These are phyloP conservation scores for Molossus alvarezi DNA, from an alignment of 2,797 vertebrate genomes.

Conservation along the genomic window DNA sequence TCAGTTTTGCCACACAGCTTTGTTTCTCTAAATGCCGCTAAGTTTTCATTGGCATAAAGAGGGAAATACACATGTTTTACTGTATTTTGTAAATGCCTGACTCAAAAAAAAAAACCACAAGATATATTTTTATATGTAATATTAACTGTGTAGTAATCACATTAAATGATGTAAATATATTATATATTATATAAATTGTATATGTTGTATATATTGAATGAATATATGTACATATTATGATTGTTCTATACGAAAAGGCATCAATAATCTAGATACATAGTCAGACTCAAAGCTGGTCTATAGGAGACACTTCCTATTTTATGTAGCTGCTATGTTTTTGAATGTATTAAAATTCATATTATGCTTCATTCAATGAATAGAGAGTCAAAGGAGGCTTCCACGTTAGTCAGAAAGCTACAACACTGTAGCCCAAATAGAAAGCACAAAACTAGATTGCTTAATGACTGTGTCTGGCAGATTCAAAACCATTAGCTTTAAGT, in stretches of 20 bases:
- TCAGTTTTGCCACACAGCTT: slow-evolving; percentile 38
- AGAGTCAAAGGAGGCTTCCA: neutral
- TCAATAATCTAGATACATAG: neutral
- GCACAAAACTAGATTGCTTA: neutral
- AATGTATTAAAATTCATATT: neutral
- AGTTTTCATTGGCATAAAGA: slow-evolving; percentile 42
- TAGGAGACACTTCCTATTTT: neutral
- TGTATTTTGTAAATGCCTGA: neutral
- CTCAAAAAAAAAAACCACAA: slow-evolving; percentile 16
- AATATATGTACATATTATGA: neutral
- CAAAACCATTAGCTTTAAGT: neutral
- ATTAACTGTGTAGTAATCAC: neutral
- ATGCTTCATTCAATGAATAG: neutral
- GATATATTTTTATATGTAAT: neutral
- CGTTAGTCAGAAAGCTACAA: neutral
- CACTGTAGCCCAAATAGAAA: neutral
- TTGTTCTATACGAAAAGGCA: neutral
- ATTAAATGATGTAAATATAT: slow-evolving; percentile 11
- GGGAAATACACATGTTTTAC: neutral
- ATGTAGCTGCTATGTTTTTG: neutral
- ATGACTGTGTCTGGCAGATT: neutral
- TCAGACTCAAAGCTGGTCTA: neutral
- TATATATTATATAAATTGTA: neutral
- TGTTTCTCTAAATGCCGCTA: slow-evolving; percentile 61
- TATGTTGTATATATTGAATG: neutral